Percentiles rank a stretch among this genome's conserved stretches.
Conservation (phyloP, 2,888 invertebrate species). For the Miltochrista miniata region DNA sequence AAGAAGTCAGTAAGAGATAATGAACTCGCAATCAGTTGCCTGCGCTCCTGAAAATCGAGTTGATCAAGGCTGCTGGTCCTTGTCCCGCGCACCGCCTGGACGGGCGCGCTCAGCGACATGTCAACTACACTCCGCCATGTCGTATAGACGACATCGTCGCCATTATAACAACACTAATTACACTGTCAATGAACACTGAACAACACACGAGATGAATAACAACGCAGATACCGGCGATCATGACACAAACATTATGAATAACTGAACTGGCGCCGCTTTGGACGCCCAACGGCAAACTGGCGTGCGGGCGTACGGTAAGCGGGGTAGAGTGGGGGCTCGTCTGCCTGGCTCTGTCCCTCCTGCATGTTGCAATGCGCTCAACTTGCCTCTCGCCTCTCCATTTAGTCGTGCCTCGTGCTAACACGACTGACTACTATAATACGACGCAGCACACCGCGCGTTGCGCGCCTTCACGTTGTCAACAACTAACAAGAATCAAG, state of each 20-base stretch:
- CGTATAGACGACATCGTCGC: constrained; percentile 59
- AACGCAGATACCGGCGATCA: constrained; percentile 52
- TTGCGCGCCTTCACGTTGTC: constrained; percentile 43
- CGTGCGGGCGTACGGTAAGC: constrained; percentile 57
- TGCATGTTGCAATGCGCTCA: constrained; percentile 78
- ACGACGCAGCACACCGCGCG: constrained; percentile 23
- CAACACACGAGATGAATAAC: constrained; percentile 64
- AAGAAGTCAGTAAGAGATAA: constrained; percentile 93
- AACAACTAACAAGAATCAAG: constrained; percentile 41
- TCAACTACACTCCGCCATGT: constrained; percentile 79
- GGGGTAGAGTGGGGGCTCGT: constrained; percentile 74
- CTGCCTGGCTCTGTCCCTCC: constrained; percentile 61
- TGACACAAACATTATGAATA: constrained; percentile 55
- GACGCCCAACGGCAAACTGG: constrained; percentile 79
- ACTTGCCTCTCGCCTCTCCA: constrained; percentile 48
- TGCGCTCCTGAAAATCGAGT: constrained; percentile 95
- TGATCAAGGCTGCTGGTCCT: constrained; percentile 94
- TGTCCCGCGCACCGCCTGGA: constrained; percentile 79
- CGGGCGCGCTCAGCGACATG: constrained; percentile 81
- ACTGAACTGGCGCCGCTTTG: constrained; percentile 76
- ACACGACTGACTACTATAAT: constrained; percentile 46
- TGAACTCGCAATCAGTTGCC: constrained; percentile 94
- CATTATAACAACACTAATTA: constrained; percentile 58
- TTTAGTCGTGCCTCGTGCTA: constrained; percentile 36
- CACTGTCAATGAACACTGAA: constrained; percentile 65